These are phyloP conservation scores for Atlantisia rogersi DNA, from an alignment of 2,113 vertebrate genomes.

Conservation along the genomic window DNA sequence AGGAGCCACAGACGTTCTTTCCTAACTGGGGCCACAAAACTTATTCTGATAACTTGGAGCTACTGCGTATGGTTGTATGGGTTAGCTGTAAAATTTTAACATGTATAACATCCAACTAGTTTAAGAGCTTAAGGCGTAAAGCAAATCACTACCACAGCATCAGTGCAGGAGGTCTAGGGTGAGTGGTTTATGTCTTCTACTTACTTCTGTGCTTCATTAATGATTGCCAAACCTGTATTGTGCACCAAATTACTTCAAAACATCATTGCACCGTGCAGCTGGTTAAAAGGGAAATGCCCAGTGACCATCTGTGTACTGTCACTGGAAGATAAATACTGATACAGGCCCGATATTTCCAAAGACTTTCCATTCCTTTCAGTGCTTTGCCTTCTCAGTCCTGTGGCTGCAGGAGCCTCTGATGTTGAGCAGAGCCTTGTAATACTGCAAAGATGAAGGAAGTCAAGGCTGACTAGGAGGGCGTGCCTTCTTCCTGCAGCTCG, in stretches of 20 bases:
- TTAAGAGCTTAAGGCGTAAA: not conserved
- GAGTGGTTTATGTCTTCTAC: not conserved
- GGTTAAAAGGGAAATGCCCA: not conserved
- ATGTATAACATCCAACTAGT: not conserved
- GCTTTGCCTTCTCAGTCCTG: not conserved
- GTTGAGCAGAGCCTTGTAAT: not conserved
- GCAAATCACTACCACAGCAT: not conserved
- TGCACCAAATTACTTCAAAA: not conserved
- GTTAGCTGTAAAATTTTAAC: not conserved
- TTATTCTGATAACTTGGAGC: not conserved
- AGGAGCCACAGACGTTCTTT: not conserved
- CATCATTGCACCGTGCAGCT: rapidly evolving
- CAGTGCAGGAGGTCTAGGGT: not conserved
- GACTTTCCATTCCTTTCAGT: not conserved
- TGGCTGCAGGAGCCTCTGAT: not conserved
- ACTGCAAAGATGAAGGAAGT: not conserved
- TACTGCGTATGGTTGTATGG: not conserved
- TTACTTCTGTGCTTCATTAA: not conserved
- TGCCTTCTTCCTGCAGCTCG: rapidly evolving
- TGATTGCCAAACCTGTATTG: not conserved
- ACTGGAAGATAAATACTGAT: not conserved
- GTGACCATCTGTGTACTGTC: not conserved
- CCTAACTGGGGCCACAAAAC: not conserved
- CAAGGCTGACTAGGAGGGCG: not conserved
- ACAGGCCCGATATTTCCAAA: not conserved